Evolutionary conservation across 35 echinoderm and acorn worm genomes (phyloP), one percentile per base, ranked within the genome.

Genomic region (Lytechinus pictus): DNA sequence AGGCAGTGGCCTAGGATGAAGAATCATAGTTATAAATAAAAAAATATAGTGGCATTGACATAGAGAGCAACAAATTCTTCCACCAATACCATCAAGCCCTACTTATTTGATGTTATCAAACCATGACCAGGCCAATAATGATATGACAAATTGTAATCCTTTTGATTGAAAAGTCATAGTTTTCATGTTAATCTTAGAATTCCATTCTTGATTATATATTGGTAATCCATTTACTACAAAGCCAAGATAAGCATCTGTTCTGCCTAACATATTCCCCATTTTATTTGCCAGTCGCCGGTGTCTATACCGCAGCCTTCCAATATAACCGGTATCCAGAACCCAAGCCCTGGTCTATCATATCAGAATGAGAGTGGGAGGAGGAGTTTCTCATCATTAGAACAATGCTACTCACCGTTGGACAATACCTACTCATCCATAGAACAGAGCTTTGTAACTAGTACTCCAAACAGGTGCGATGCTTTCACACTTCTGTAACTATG

Each of bases 361-460:
- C 52, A 93, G 28, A 53, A 93, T 57, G 91, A 93, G 1, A 54
- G 28, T 14, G 87, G 87, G 28, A 89, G 87, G 24, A 89, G 87
- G 87, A 71, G 66, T 27, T 90, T 90, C 16, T 90, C 88, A 13
- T 90, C 88, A 10, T 52, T 90, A 90, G 88, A 90, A 6, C 88
- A 90, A 9, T 21, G 16, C 88, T 90, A 52, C 88, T 90, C 88
- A 44, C 52, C 88, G 13, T 52, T 90, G n/a, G 88, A 90, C 52
- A 44, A 1, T 4, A 90, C 10, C 55, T 93, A 53, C 53, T 93
- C 92, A 54, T 93, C 92, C 54, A 57, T 93, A 21, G 92, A 93
- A 27, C 92, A 93, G 54, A 55, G 28, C 44, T 95, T 95, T 95
- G 60, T 44, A 24, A 86, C 52, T 10, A 44, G 33, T 44, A 87